Evolutionary conservation across 2,888 invertebrate species (phyloP).

Genomic region (Troides helena): DNA sequence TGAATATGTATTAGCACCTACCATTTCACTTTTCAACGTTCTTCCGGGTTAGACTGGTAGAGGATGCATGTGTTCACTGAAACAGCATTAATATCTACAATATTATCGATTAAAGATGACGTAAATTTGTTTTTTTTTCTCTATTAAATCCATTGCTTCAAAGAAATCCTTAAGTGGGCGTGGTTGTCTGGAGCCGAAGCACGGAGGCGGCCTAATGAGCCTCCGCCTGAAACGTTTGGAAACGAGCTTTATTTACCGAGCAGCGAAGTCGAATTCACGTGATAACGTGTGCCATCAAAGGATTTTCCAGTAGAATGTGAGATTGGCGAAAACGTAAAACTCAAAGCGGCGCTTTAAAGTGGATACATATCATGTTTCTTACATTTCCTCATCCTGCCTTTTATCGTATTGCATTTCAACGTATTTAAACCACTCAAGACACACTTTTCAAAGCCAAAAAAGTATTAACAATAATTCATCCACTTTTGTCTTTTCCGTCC

Average conservation of each 20-base stretch:
- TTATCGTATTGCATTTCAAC: conserved; percentile 23
- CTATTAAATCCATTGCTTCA: conserved; percentile 36
- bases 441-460: not conserved
- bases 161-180: conserved; percentile 45
- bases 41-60: no score
- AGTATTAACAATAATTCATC: no score
- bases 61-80: not conserved
- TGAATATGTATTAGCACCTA: no score
- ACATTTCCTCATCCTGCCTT: conserved; percentile 45
- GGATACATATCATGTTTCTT: conserved; percentile 27
- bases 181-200: conserved; percentile 48
- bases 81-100: not conserved
- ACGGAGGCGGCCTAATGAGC: conserved; percentile 56
- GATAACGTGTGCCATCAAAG: conserved; percentile 32
- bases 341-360: conserved; percentile 33
- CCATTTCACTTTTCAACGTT: no score
- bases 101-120: no score
- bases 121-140: conserved; percentile 27
- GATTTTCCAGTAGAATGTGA: conserved; percentile 40
- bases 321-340: conserved; percentile 44
- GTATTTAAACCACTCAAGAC: not conserved
- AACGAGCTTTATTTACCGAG: conserved; percentile 46
- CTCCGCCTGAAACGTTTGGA: conserved; percentile 39
- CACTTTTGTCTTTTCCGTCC: not conserved
- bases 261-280: conserved; percentile 36